Evolutionary conservation across 2,888 invertebrate genomes (phyloP), one percentile per base, ranked within the genome.

Genomic region (Stenichneumon culpator): DNA sequence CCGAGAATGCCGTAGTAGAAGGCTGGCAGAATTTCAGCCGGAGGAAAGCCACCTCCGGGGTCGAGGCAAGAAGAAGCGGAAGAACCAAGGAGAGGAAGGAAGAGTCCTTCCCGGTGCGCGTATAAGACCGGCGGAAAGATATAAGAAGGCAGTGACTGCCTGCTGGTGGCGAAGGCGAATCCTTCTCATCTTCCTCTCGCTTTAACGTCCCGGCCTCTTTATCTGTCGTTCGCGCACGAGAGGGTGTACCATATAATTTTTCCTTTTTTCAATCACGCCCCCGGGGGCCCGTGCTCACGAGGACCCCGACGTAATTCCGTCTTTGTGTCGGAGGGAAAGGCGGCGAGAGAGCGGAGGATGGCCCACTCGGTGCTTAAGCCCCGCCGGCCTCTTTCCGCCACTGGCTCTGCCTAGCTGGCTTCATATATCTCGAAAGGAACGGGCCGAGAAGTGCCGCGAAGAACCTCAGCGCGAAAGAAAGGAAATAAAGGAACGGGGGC

Each of bases 211-310:
- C 36, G 25, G 54, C 44, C 57, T 68, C 65, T 50, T 67, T 77
- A 22, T 36, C 50, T 36, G 39, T 65, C 72, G 44, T 70, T 32
- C 77, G 52, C 63, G 77, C 65, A 44, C 63, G 14, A 47, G 65
- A 52, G 60, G 44, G 70, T 52, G 81, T 28, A 25, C 65, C 83
- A 86, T 87, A 88, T 87, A 89, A 91, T 90, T 90, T 89, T 90
- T 89, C 88, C 87, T 90, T 90, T 91, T 92, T 92, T 91, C 90
- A 92, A 92, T 92, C 91, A 90, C 90, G 79, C 88, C 88, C 88
- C 86, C 88, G 87, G 86, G 86, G 83, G 67, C 77, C 88, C 86
- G 88, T 86, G 90, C 91, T 87, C 88, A 70, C 68, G 69, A 78
- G 78, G 63, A 68, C 72, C 60, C 88, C 89, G 83, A 88, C 87